Percentiles rank a stretch among this genome's conserved stretches.
phyloP scores from a whole-genome alignment of 2,797 vertebrate genomes.

The Semotilus atromaculatus region DNA sequence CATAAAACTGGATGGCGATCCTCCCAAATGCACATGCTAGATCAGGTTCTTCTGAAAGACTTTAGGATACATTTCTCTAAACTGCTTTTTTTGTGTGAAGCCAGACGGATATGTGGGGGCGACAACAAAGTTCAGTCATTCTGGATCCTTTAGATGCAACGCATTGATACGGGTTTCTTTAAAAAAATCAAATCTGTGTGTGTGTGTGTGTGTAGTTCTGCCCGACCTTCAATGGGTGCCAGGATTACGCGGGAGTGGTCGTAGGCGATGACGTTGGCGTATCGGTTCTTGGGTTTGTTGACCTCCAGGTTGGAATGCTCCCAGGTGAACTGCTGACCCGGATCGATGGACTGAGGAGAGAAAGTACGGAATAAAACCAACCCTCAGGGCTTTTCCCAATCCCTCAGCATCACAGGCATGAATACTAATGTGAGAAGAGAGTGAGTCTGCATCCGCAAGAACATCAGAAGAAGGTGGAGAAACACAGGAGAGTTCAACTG shows the following conservation, averaged over 20 bases:
- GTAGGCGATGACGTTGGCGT: slow-evolving; percentile 97
- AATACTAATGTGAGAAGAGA: slow-evolving; percentile 26
- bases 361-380: slow-evolving; percentile 24
- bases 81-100: neutral
- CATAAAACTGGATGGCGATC: neutral
- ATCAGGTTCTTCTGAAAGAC: neutral
- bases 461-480: slow-evolving; percentile 19
- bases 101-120: slow-evolving; percentile 13
- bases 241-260: slow-evolving; percentile 97
- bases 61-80: slow-evolving; percentile 22
- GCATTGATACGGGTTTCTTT: neutral
- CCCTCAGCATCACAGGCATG: slow-evolving; percentile 2
- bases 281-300: slow-evolving; percentile 98
- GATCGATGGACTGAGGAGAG: slow-evolving; percentile 90
- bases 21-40: slow-evolving; percentile 6
- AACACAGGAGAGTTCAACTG: slow-evolving; percentile 14
- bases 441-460: neutral
- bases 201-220: neutral
- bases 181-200: neutral
- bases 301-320: slow-evolving; percentile 98
- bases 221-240: slow-evolving; percentile 92
- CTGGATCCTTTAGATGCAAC: neutral
- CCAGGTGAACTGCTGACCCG: slow-evolving; percentile 99
- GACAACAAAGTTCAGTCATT: slow-evolving; percentile 20
- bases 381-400: slow-evolving; percentile 39